Conservation (phyloP, 2,113 vertebrate genomes). For the Hypomesus transpacificus region DNA sequence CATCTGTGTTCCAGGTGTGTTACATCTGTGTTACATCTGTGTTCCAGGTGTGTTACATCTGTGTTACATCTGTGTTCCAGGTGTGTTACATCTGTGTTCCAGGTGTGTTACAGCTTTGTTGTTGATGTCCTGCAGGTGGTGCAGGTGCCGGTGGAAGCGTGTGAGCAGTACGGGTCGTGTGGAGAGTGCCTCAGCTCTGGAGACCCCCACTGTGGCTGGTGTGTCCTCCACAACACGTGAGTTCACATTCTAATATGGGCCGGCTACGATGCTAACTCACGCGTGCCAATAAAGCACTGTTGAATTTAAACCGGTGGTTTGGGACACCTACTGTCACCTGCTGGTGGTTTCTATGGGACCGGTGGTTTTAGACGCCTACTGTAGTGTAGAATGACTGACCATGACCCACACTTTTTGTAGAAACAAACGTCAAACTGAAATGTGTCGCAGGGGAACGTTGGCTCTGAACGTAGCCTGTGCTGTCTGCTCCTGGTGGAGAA, state of each 20-base stretch:
- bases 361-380: no score
- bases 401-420: neutral
- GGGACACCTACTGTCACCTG: no score
- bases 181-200: constrained; percentile 85
- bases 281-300: no score
- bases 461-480: no score
- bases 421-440: neutral
- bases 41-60: neutral
- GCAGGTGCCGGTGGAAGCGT: constrained; percentile 86
- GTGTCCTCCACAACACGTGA: constrained; percentile 90
- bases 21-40: constrained; percentile 36
- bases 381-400: neutral
- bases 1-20: constrained; percentile 79
- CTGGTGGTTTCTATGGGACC: no score
- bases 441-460: no score
- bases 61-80: neutral
- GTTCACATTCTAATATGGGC: constrained; percentile 51
- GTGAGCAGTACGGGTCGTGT: constrained; percentile 86
- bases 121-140: constrained; percentile 73
- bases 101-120: neutral
- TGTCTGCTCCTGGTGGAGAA: no score
- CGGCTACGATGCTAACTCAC: no score
- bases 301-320: no score
- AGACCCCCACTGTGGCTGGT: constrained; percentile 96
- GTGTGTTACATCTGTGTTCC: neutral